Evolutionary conservation across 2,888 invertebrate species (phyloP), one percentile per base, ranked within the genome.

Genomic region (Noctua janthina): DNA sequence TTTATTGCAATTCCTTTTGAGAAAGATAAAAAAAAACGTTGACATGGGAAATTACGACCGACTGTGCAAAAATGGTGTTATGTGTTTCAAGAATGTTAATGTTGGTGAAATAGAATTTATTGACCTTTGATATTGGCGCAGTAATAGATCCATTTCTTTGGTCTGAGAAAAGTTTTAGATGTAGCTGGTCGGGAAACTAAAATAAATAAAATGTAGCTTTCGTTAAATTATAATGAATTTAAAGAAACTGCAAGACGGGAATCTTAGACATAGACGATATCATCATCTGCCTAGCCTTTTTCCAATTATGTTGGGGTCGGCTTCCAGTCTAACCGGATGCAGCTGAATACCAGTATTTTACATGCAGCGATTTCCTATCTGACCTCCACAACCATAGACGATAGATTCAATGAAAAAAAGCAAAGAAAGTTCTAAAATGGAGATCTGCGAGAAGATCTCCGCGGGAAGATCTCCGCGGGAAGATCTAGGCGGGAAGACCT

Each of bases 1-100:
- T 87, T 87, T 84, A 86, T 89, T 82, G 78, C 74, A 29, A 73
- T 76, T 17, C 66, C 72, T 79, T 81, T 78, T 74, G 17, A 66
- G 69, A 35, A n/a, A 35, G 73, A 80, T 72, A 66, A 79, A 69
- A 62, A 62, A 77, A 56, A 68, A 56, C 8, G 17, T 20, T 29
- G 56, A 69, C 56, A 23, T 46, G 13, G 51, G 51, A 64, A 73
- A 74, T 66, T 66, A 69, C 64, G n/a, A 74, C 17, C 13, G n/a
- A 70, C 64, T 35, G 35, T 10, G 1, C 64, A 64, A 17, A 84
- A 64, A 73, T 79, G 69, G 73, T 35, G 43, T 73, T 83, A 72
- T 54, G 69, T 15, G 54, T 76, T 76, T 76, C 13, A 54, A 81
- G 68, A 81, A 82, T 62, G 75, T 81, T 23, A 1, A 76, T 62